Percentiles rank a stretch among this genome's conserved stretches.
Conservation (phyloP, 2,888 invertebrate genomes). For the Theretra japonica region DNA sequence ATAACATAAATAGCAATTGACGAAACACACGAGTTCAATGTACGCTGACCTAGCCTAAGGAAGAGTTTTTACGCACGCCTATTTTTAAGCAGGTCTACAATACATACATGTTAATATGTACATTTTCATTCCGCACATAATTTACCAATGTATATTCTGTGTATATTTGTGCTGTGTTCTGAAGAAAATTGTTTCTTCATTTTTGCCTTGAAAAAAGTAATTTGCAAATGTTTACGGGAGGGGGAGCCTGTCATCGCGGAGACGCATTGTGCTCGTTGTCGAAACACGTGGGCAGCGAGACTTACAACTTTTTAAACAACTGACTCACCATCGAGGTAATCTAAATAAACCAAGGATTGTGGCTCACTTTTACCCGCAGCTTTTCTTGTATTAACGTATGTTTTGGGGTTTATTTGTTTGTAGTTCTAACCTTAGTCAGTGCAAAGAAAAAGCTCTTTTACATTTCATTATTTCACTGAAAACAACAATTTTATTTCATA, state of each 20-base stretch:
- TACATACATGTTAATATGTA: no score
- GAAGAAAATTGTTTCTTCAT: not conserved
- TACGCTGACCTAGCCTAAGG: no score
- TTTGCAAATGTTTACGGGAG: not conserved
- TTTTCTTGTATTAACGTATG: not conserved
- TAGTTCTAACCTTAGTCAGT: no score
- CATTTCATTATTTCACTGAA: no score
- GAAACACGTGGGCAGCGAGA: conserved; percentile 4
- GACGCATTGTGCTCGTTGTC: conserved; percentile 11
- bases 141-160: not conserved
- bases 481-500: no score
- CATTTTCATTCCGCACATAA: no score
- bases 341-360: conserved; percentile 14
- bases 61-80: no score
- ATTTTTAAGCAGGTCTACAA: no score
- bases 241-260: not conserved
- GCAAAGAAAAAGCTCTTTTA: no score
- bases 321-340: conserved; percentile 8
- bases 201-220: conserved; percentile 2
- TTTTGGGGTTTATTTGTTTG: no score
- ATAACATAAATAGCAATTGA: no score
- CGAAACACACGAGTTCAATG: no score
- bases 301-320: not conserved
- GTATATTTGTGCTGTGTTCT: not conserved
- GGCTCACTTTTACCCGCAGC: not conserved